A percentile compares a stretch with the other conserved stretches of the same genome.
These are phyloP conservation scores for Pristionchus exspectatus DNA, from an alignment of 2,888 invertebrate species.

Conservation along the genomic window DNA sequence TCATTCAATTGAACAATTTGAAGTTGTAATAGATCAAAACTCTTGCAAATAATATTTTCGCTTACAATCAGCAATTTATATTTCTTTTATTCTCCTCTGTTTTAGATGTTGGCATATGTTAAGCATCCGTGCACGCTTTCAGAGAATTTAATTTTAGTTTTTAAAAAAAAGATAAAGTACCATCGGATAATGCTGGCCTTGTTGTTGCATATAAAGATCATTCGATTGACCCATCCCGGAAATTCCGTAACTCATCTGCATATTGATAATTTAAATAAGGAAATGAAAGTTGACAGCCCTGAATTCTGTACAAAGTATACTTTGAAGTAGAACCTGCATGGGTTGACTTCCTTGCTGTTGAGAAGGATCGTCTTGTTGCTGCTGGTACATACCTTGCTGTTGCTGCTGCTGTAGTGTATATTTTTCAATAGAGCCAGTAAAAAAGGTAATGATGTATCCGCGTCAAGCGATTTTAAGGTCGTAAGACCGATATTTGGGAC, in stretches of 20 bases:
- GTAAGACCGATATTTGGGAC: too few relatives aligned
- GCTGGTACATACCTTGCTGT: slow-evolving; percentile 19
- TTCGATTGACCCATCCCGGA: not conserved
- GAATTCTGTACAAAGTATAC: not conserved
- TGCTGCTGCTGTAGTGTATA: not conserved
- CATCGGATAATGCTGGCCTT: slow-evolving; percentile 2
- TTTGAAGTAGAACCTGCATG: slow-evolving; percentile 23
- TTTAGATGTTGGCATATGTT: not conserved
- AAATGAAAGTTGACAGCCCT: not conserved
- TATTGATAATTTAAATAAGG: not conserved
- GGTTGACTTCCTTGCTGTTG: not conserved
- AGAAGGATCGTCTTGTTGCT: not conserved
- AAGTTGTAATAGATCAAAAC: too few relatives aligned
- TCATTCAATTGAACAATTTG: too few relatives aligned
- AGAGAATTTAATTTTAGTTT: too few relatives aligned
- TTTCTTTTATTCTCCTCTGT: too few relatives aligned
- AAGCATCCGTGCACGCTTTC: too few relatives aligned
- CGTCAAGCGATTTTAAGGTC: too few relatives aligned
- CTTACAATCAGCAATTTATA: not conserved
- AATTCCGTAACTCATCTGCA: slow-evolving; percentile 28
- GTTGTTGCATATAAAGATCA: slow-evolving; percentile 31
- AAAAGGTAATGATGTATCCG: too few relatives aligned
- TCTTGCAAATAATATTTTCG: too few relatives aligned
- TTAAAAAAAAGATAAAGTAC: not conserved
- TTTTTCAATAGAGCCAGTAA: too few relatives aligned